Conservation (phyloP, 2,888 invertebrate genomes). For the Hydrotaea cyrtoneurina region DNA sequence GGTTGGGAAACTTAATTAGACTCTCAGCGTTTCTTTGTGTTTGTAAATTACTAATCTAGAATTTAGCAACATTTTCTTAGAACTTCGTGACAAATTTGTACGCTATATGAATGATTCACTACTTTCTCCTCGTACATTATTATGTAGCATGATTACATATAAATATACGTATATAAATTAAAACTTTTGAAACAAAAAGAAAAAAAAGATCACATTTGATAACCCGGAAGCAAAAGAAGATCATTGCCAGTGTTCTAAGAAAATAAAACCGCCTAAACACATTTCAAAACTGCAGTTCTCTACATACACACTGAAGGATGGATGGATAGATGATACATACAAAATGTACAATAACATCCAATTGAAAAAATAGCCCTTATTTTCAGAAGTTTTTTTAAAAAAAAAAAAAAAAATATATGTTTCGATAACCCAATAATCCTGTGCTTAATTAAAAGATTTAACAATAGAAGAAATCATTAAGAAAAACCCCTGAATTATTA, state of each 20-base stretch:
- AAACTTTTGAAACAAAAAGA: conserved; percentile 34
- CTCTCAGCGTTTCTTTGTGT: neutral
- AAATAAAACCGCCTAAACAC: neutral
- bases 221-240: conserved; percentile 10
- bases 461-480: conserved; percentile 39
- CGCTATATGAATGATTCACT: conserved; percentile 39
- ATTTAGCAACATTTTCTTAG: neutral
- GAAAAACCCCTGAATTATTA: conserved; percentile 59
- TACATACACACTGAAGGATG: neutral
- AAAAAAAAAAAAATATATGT: too few relatives aligned
- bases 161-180: neutral
- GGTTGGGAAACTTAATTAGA: too few relatives aligned
- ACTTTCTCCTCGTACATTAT: neutral
- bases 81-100: neutral
- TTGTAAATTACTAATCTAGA: neutral
- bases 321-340: too few relatives aligned
- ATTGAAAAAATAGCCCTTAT: neutral
- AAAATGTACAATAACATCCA: neutral
- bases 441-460: conserved; percentile 36
- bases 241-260: neutral
- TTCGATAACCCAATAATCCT: conserved; percentile 30
- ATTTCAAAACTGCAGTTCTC: neutral
- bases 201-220: conserved; percentile 48
- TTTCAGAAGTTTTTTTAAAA: conserved; percentile 4
- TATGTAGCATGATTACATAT: neutral